These are phyloP conservation scores for Ramphastos sulfuratus DNA, from an alignment of 2,113 vertebrate genomes.

Conservation along the genomic window DNA sequence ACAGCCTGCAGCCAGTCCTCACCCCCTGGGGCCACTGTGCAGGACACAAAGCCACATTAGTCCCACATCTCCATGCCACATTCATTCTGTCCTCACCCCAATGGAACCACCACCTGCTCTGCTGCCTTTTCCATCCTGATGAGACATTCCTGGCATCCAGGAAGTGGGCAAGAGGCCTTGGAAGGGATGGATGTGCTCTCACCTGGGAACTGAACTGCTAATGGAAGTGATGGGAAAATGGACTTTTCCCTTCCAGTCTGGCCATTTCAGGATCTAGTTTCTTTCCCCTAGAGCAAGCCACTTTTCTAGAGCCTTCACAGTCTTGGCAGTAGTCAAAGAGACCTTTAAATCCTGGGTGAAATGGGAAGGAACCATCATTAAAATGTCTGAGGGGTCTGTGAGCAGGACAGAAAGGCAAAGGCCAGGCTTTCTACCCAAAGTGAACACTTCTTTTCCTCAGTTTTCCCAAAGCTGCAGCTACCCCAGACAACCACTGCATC, in stretches of 20 bases:
- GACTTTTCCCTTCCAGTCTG: not conserved
- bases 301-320: not conserved
- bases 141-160: not conserved
- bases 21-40: not conserved
- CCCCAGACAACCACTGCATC: not conserved
- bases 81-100: not conserved
- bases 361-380: not conserved
- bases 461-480: not conserved
- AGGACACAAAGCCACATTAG: not conserved
- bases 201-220: not conserved
- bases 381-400: not conserved
- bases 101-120: not conserved
- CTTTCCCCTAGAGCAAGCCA: not conserved
- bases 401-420: not conserved
- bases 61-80: not conserved
- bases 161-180: rapidly evolving
- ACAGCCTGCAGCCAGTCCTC: not conserved
- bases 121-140: not conserved
- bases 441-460: not conserved
- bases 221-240: not conserved
- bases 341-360: not conserved
- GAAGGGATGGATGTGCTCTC: not conserved
- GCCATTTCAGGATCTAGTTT: not conserved
- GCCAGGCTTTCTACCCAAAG: not conserved
- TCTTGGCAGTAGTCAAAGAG: not conserved